Base-by-base conservation (phyloP, 2,888 invertebrate genomes). In the Timandra comae region DNA sequence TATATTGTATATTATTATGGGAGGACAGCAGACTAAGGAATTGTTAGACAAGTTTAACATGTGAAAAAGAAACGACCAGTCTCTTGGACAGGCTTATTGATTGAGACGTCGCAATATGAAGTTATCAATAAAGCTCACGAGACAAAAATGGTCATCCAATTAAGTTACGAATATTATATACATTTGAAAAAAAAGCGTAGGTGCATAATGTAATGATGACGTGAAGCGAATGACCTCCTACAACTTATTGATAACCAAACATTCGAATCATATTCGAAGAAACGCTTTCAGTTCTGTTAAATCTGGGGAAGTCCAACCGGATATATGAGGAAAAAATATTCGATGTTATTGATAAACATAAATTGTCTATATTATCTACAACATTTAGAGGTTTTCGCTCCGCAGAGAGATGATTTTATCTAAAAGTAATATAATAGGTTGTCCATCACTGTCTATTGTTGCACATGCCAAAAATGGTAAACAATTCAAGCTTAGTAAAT, bases 231-330 rank as follows among this genome's bases (percentile, higher is more conserved):
- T 49, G 63, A 60, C 67, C 63, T 69, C 61, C 16, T 16, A 46
- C 59, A 60, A n/a, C n/a, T n/a, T 59, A 52, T 54, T 51, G 53
- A 60, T 57, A 66, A 62, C 64, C 60, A 68, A 63, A 67, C 12
- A 44, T 58, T 69, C 64, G 57, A 51, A 46, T 57, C 51, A 49
- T 49, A 56, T 79, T 76, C 82, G 66, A 61, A 62, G 82, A 82
- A 82, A 47, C 43, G 65, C 75, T 78, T 79, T 79, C 76, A 52
- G 66, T 63, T 69, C 52, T 56, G 42, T 50, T 53, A 62, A 58
- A 58, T 40, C 56, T 52, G 65, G 63, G 57, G 51, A 69, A 64
- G 53, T 56, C 67, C 66, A 46, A 46, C 38, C 29, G 39, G 38
- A 54, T 34, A 25, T 43, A 49, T 55, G 59, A 78, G 76, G 72